Evolutionary conservation across 2,888 invertebrate species (phyloP).

Genomic region (Dynastes hyllus): DNA sequence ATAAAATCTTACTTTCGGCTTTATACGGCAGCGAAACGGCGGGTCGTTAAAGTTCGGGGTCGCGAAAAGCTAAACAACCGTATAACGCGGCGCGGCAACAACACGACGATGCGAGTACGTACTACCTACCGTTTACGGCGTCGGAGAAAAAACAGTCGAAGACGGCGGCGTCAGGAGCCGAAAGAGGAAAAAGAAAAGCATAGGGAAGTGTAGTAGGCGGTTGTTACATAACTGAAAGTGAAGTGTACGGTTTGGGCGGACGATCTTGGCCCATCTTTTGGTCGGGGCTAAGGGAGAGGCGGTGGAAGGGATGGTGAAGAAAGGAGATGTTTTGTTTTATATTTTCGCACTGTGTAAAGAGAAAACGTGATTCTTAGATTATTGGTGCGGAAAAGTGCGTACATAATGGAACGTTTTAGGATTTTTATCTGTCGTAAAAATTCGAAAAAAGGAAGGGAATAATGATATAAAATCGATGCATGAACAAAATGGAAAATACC

Average conservation of each 20-base stretch:
- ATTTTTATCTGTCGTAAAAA: too few relatives aligned
- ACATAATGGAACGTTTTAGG: neutral
- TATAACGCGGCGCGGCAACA: constrained; percentile 3
- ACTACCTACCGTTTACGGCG: neutral
- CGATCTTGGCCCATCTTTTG: neutral
- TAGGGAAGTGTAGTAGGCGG: neutral
- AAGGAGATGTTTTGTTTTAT: constrained; percentile 22
- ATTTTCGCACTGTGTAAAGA: constrained; percentile 1
- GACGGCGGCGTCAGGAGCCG: too few relatives aligned
- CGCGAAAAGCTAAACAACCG: constrained; percentile 28
- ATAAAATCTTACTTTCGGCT: constrained; percentile 46
- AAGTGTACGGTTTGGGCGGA: neutral
- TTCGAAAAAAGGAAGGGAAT: too few relatives aligned
- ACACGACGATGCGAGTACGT: neutral
- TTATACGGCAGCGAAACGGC: constrained; percentile 30
- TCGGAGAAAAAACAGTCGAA: neutral
- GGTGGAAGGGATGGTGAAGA: neutral
- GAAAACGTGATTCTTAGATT: neutral
- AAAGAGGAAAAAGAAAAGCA: neutral
- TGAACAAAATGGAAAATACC: too few relatives aligned
- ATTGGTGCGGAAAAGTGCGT: constrained; percentile 3
- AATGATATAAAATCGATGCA: too few relatives aligned
- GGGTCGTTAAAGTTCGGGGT: constrained; percentile 30
- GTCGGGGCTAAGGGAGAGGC: neutral
- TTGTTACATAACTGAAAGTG: constrained; percentile 14